Evolutionary conservation across 2,797 vertebrate genomes (phyloP).

Genomic region (Loriculus beryllinus): DNA sequence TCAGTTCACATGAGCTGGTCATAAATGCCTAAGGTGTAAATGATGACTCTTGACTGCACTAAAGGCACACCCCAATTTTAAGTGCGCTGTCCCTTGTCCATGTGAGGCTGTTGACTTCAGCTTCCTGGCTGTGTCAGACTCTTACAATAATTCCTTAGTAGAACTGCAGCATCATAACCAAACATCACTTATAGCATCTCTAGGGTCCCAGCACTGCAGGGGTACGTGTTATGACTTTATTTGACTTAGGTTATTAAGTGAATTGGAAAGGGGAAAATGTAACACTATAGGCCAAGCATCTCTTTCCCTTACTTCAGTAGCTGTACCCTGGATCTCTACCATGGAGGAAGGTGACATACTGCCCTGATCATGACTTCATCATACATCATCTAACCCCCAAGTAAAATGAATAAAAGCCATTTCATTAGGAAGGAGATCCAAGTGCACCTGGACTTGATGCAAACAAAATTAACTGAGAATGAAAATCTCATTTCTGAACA

Average conservation of each 20-base stretch:
- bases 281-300: not conserved
- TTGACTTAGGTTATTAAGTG: not conserved
- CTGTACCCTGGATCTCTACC: not conserved
- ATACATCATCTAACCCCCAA: not conserved
- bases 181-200: not conserved
- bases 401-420: not conserved
- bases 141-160: not conserved
- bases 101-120: not conserved
- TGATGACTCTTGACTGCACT: not conserved
- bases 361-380: not conserved
- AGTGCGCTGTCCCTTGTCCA: not conserved
- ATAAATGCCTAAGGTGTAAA: not conserved
- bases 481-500: not conserved
- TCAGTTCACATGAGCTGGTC: not conserved
- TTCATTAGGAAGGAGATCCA: not conserved
- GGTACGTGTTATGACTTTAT: not conserved
- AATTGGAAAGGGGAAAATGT: not conserved
- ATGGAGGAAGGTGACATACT: not conserved
- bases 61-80: not conserved
- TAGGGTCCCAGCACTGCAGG: not conserved
- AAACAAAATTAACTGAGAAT: not conserved
- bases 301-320: not conserved
- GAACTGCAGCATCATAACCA: not conserved
- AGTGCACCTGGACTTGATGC: not conserved
- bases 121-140: not conserved